phyloP scores from a whole-genome alignment of 2,888 invertebrate species.

The Idaea straminata region DNA sequence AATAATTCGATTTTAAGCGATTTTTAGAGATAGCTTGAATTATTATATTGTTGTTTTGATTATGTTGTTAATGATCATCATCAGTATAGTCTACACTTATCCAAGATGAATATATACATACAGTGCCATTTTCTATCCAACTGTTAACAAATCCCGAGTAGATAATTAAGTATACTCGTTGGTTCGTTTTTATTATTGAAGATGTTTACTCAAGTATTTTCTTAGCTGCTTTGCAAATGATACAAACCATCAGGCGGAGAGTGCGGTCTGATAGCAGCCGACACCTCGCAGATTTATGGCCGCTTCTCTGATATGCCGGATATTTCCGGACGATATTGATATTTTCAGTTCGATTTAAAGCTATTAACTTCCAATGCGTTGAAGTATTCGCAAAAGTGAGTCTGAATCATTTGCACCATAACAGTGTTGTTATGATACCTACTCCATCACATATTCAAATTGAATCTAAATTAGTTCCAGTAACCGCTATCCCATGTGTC shows the following conservation, averaged over 20 bases:
- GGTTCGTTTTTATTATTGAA: not conserved
- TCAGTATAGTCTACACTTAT: not conserved
- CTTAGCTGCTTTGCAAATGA: conserved; percentile 75
- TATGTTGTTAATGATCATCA: not conserved
- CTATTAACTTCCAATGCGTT: conserved; percentile 68
- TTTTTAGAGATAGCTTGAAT: not conserved
- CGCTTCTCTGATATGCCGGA: conserved; percentile 55
- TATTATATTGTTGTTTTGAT: not conserved
- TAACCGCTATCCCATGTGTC: conserved; percentile 1
- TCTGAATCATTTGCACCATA: conserved; percentile 42
- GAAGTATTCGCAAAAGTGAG: conserved; percentile 65
- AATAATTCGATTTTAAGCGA: not conserved
- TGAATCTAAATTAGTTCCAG: conserved; percentile 16
- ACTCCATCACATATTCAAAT: conserved; percentile 16
- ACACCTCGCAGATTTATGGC: conserved; percentile 74
- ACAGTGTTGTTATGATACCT: conserved; percentile 19
- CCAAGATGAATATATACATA: not conserved
- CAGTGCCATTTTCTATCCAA: not conserved
- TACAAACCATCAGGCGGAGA: conserved; percentile 74
- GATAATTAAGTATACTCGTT: not conserved
- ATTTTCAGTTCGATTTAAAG: conserved; percentile 62
- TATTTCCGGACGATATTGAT: conserved; percentile 73
- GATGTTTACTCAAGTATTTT: conserved; percentile 49
- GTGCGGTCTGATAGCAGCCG: conserved; percentile 70
- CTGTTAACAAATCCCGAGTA: not conserved